phyloP scores from a whole-genome alignment of 2,113 vertebrate genomes.

The Rhea americana region DNA sequence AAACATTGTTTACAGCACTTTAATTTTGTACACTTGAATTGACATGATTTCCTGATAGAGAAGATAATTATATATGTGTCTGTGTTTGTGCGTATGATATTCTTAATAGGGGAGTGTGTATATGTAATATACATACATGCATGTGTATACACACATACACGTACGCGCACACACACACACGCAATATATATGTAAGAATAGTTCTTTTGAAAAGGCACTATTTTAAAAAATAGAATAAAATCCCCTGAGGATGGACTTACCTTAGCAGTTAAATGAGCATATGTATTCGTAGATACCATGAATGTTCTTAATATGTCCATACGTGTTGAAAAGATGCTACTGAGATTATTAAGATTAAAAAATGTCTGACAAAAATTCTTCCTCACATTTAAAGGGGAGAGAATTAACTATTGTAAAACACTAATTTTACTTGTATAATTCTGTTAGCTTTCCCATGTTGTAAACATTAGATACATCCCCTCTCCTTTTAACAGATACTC shows the following conservation, averaged over 20 bases:
- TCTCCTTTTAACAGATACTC: background rate
- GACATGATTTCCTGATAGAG: fast-evolving
- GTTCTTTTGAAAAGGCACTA: fast-evolving
- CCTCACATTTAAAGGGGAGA: fast-evolving
- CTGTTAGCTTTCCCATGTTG: background rate
- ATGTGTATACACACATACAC: background rate
- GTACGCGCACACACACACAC: too few relatives aligned
- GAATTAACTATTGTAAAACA: background rate
- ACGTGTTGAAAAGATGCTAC: background rate
- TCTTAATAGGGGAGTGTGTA: background rate
- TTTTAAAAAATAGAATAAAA: background rate
- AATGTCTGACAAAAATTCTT: background rate
- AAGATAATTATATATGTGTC: background rate
- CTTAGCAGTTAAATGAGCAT: background rate
- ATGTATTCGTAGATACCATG: background rate
- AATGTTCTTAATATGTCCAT: background rate
- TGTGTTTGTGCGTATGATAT: too few relatives aligned
- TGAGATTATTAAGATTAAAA: background rate
- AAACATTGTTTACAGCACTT: background rate
- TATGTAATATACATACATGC: background rate
- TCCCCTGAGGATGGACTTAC: fast-evolving
- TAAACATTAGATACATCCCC: background rate
- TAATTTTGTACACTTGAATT: fast-evolving
- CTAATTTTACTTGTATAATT: background rate
- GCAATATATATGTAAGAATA: background rate